Conservation (phyloP, 2,113 vertebrate genomes). For the Leptosomus discolor region DNA sequence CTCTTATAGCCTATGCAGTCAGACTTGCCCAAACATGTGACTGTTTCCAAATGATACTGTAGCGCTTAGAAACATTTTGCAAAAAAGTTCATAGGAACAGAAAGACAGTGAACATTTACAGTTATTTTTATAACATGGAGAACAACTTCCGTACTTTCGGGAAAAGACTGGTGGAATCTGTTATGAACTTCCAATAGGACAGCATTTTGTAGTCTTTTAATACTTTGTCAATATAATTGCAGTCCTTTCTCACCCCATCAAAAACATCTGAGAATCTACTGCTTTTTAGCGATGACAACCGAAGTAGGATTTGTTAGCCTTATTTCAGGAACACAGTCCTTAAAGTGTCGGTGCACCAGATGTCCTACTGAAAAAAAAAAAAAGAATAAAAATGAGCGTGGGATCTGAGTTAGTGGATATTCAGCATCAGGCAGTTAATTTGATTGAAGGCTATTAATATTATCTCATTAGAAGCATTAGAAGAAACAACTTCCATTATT, state of each 20-base stretch:
- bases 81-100: background rate
- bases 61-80: background rate
- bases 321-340: constrained; percentile 37
- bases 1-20: background rate
- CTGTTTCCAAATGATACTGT: background rate
- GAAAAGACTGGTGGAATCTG: background rate
- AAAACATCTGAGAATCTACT: background rate
- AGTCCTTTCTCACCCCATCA: background rate
- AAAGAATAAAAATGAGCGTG: background rate
- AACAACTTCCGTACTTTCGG: background rate
- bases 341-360: constrained; percentile 24
- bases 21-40: background rate
- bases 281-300: background rate
- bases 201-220: background rate
- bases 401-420: constrained; percentile 1
- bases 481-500: constrained; percentile 20
- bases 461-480: background rate
- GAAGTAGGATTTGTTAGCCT: constrained; percentile 23
- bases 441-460: constrained; percentile 48
- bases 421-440: background rate
- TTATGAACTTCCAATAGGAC: background rate
- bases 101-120: background rate
- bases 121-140: background rate
- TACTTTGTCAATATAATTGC: background rate
- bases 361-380: background rate